Evolutionary conservation across 2,888 invertebrate genomes (phyloP).

Genomic region (Lasioglossum lativentre): DNA sequence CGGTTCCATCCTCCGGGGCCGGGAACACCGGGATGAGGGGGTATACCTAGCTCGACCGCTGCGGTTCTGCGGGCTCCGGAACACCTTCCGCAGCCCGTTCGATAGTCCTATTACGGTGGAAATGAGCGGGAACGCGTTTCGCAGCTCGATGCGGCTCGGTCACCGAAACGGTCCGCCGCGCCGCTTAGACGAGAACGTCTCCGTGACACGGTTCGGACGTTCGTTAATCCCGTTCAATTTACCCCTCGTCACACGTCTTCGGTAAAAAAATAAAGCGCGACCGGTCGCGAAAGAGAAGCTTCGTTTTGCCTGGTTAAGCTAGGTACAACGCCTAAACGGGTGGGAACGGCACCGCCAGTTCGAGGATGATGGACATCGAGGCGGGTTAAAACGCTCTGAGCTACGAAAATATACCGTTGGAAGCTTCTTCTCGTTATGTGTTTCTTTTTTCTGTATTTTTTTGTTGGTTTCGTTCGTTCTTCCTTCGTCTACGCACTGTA

Average conservation of each 20-base stretch:
- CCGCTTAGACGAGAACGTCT: not conserved
- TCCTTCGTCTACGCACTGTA: conserved; percentile 37
- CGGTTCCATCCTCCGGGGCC: conserved; percentile 45
- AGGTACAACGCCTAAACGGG: conserved; percentile 28
- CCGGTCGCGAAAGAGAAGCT: not conserved
- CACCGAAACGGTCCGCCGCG: not conserved
- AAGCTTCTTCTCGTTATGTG: conserved; percentile 54
- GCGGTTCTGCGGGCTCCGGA: conserved; percentile 1
- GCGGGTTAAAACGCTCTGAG: conserved; percentile 73
- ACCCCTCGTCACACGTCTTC: not conserved
- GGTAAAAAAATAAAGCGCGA: conserved; percentile 66
- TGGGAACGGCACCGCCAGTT: conserved; percentile 16
- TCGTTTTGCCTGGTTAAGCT: conserved; percentile 11
- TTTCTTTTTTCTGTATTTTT: conserved; percentile 29
- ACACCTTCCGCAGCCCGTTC: conserved; percentile 1
- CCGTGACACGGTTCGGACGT: conserved; percentile 10
- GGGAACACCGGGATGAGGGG: conserved; percentile 2
- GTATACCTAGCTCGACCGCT: conserved; percentile 49
- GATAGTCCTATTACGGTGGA: not conserved
- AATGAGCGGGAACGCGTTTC: not conserved
- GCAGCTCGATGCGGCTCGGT: not conserved
- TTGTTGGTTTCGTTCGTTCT: conserved; percentile 25
- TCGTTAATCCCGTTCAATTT: not conserved
- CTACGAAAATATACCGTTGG: conserved; percentile 77
- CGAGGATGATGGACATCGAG: conserved; percentile 18